These are phyloP conservation scores for Littorina saxatilis DNA, from an alignment of 1,140 invertebrate species.

Conservation along the genomic window DNA sequence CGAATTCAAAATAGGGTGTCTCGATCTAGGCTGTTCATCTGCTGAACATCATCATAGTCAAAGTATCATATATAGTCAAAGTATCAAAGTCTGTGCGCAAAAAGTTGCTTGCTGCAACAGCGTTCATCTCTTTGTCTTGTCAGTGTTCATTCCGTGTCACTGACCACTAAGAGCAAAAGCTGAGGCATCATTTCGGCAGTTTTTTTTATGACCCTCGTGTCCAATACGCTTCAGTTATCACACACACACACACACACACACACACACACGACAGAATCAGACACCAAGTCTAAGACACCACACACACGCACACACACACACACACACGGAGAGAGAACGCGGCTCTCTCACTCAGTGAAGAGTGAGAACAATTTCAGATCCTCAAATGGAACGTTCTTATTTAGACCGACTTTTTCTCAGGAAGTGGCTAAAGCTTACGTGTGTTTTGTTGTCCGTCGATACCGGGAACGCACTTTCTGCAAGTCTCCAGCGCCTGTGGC, in stretches of 20 bases:
- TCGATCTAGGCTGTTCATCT: too few relatives aligned
- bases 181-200: too few relatives aligned
- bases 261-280: not conserved
- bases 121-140: too few relatives aligned
- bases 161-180: too few relatives aligned
- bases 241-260: not conserved
- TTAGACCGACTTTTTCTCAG: not conserved
- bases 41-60: too few relatives aligned
- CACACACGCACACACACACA: constrained; percentile 13
- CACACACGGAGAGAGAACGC: not conserved
- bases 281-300: not conserved
- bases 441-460: constrained; percentile 19
- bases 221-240: too few relatives aligned
- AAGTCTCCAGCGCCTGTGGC: not conserved
- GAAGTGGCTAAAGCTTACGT: not conserved
- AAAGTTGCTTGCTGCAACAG: too few relatives aligned
- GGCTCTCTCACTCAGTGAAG: not conserved
- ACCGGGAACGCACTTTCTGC: not conserved
- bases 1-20: too few relatives aligned
- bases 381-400: not conserved
- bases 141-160: too few relatives aligned
- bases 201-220: too few relatives aligned
- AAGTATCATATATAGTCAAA: too few relatives aligned
- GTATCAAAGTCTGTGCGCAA: too few relatives aligned
- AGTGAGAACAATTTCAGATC: not conserved